These are phyloP conservation scores for Nixonia krombeini DNA, from an alignment of 1,140 invertebrate genomes.

Conservation along the genomic window DNA sequence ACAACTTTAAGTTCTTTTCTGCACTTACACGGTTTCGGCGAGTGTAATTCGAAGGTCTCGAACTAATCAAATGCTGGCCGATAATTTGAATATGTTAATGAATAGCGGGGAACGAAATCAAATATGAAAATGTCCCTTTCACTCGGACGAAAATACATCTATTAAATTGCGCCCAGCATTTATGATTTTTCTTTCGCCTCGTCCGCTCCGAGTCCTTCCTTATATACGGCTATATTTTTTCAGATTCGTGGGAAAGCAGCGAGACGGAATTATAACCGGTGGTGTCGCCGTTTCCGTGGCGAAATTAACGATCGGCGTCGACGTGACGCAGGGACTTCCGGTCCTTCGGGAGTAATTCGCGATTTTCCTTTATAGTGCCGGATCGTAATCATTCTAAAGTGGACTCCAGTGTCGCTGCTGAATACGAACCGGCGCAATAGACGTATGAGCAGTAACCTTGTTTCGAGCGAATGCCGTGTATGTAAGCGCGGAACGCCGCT, in stretches of 20 bases:
- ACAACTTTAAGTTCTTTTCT: too few species aligned
- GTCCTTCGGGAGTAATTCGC: constrained; percentile 25
- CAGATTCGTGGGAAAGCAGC: constrained; percentile 2
- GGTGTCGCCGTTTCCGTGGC: constrained; percentile 13
- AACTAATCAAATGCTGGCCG: too few species aligned
- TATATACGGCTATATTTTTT: constrained; percentile 21
- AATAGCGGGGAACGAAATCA: too few species aligned
- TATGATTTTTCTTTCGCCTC: constrained; percentile 21
- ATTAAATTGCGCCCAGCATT: too few species aligned
- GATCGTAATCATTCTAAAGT: constrained; percentile 43
- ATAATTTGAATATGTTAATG: too few species aligned
- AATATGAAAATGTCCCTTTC: too few species aligned
- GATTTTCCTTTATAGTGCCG: constrained; percentile 32
- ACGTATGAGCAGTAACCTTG: constrained; percentile 37
- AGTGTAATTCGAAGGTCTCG: too few species aligned
- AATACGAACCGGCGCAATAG: constrained; percentile 26
- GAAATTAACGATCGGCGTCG: constrained; percentile 24
- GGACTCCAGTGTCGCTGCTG: constrained; percentile 41
- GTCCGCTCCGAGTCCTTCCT: constrained; percentile 15
- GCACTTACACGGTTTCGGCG: too few species aligned
- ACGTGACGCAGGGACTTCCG: constrained; percentile 10
- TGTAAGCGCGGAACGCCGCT: constrained; percentile 26
- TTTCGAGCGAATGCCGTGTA: constrained; percentile 12
- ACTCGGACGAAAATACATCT: too few species aligned
- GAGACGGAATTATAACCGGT: constrained; percentile 25